These are phyloP conservation scores for Anas platyrhynchos DNA, from an alignment of 2,113 vertebrate genomes.

Conservation along the genomic window DNA sequence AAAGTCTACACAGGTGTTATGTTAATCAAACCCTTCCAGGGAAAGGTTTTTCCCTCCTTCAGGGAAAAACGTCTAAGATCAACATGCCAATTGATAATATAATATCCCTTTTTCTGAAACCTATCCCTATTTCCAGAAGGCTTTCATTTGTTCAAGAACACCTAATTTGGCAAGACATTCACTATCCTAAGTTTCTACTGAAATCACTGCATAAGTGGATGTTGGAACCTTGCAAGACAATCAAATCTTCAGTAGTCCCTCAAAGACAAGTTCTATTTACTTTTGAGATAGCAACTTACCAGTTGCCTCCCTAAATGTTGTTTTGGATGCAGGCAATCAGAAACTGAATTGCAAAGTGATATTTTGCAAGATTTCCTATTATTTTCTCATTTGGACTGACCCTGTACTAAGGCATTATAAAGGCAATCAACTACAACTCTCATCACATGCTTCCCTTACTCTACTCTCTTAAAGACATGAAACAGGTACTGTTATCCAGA, in stretches of 20 bases:
- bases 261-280: not conserved
- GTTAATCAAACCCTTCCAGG: not conserved
- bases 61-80: not conserved
- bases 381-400: not conserved
- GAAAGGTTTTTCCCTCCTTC: too few relatives aligned
- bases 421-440: not conserved
- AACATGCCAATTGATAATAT: not conserved
- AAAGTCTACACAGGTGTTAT: not conserved
- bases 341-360: not conserved
- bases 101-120: not conserved
- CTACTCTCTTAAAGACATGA: not conserved
- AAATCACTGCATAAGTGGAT: not conserved
- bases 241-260: not conserved
- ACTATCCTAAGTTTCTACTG: not conserved
- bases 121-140: not conserved
- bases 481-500: not conserved
- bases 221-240: not conserved
- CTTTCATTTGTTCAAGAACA: not conserved
- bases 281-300: not conserved
- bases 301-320: not conserved
- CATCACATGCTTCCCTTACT: not conserved
- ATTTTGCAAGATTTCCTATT: not conserved
- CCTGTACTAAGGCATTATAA: not conserved
- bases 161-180: not conserved
- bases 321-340: not conserved